phyloP scores from a whole-genome alignment of 2,113 vertebrate species.

The Patagioenas fasciata region DNA sequence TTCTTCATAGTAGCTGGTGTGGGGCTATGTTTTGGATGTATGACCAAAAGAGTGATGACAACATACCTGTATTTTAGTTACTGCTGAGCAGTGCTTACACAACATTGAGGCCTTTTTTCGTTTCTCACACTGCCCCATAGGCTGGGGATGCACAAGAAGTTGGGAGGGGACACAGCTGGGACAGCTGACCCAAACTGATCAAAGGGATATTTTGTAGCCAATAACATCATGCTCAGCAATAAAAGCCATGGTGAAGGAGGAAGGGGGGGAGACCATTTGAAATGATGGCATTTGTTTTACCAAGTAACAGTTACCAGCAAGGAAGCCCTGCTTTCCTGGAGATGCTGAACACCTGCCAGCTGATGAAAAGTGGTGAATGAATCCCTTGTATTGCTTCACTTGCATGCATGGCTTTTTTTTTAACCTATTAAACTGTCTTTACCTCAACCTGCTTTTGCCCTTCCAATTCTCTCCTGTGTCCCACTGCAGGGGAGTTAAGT shows the following conservation, averaged over 20 bases:
- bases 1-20: too few species aligned
- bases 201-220: background rate
- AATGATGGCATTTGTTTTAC: background rate
- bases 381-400: background rate
- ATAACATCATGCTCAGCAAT: background rate
- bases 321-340: background rate
- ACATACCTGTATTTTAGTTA: background rate
- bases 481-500: too few species aligned
- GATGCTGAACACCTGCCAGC: background rate
- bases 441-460: too few species aligned
- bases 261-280: background rate
- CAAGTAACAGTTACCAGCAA: fast-evolving
- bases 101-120: background rate
- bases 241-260: background rate
- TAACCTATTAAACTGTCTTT: too few species aligned
- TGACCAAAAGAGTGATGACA: background rate
- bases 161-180: too few species aligned
- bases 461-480: too few species aligned
- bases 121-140: fast-evolving
- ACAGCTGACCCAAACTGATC: background rate
- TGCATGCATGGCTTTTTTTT: too few species aligned
- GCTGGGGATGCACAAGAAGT: background rate
- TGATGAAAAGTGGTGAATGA: background rate
- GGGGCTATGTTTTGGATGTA: too few species aligned
- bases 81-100: background rate